Evolutionary conservation across 2,888 invertebrate species (phyloP).

Genomic region (Tenthredo livida): DNA sequence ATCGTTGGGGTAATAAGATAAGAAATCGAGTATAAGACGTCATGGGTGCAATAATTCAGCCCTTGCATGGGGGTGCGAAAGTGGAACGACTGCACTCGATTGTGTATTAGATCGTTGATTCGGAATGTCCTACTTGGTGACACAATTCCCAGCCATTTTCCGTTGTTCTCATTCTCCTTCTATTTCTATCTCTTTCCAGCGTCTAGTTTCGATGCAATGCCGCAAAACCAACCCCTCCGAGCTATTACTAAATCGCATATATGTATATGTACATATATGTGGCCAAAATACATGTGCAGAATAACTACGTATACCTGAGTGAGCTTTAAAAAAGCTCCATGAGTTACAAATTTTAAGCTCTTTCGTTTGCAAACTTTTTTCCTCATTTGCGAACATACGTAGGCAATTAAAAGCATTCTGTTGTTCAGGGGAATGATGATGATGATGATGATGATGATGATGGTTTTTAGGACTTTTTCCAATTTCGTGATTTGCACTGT

Average conservation of each 20-base stretch:
- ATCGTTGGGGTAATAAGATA: background rate
- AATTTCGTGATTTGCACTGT: background rate
- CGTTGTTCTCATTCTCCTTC: background rate
- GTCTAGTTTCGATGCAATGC: background rate
- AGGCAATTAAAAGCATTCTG: too few species aligned
- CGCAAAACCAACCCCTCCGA: background rate
- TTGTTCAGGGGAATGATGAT: too few species aligned
- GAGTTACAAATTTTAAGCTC: background rate
- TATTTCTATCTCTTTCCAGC: background rate
- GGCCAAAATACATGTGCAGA: background rate
- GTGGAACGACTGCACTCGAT: slow-evolving; percentile 6
- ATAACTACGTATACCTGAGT: too few species aligned
- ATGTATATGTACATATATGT: background rate
- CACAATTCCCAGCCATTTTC: slow-evolving; percentile 27
- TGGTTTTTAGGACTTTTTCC: background rate
- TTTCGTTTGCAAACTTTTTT: background rate
- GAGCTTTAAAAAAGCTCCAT: background rate
- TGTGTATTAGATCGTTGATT: slow-evolving; percentile 36
- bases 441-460: background rate
- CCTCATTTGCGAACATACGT: too few species aligned
- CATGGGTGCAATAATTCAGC: background rate
- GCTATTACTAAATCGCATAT: background rate
- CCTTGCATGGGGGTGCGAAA: background rate
- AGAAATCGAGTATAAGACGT: background rate
- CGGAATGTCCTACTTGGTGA: slow-evolving; percentile 38